Conservation (phyloP, 2,888 invertebrate species). For the Brachypalpus laphriformis region DNA sequence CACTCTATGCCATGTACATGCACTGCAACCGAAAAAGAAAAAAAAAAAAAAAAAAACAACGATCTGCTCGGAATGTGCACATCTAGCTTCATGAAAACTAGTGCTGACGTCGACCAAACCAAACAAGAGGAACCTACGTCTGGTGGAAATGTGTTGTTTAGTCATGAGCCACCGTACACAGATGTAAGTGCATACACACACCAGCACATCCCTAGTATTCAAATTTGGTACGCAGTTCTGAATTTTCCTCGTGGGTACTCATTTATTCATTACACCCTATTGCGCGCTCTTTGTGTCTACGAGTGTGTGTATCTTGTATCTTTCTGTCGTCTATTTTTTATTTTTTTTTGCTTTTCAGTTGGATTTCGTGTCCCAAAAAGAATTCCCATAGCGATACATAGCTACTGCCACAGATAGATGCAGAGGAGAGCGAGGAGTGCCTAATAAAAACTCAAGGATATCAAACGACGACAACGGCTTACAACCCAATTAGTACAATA, state of each 20-base stretch:
- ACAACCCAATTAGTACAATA: conserved; percentile 71
- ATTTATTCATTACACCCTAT: conserved; percentile 70
- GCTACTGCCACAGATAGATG: background rate
- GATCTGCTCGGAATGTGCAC: conserved; percentile 50
- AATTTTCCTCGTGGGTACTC: conserved; percentile 52
- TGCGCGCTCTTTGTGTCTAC: conserved; percentile 66
- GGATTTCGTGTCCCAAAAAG: conserved; percentile 32
- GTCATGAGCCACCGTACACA: conserved; percentile 28
- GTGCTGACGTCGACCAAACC: conserved; percentile 62
- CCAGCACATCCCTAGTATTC: conserved; percentile 6
- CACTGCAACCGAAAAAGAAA: background rate
- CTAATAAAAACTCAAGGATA: conserved; percentile 71
- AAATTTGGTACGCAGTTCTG: conserved; percentile 51
- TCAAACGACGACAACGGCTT: conserved; percentile 57
- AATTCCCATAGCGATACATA: conserved; percentile 40
- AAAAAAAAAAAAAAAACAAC: background rate
- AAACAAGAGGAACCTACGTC: conserved; percentile 48
- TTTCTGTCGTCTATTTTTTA: conserved; percentile 13
- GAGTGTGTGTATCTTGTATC: conserved; percentile 16
- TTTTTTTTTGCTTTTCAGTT: conserved; percentile 2
- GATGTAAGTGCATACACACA: background rate
- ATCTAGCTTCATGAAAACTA: conserved; percentile 62
- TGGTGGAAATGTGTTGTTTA: conserved; percentile 67
- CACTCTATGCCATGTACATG: conserved; percentile 24
- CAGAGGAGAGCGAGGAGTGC: background rate